Conservation (phyloP, 2,888 invertebrate genomes). For the Cantharis rufa region DNA sequence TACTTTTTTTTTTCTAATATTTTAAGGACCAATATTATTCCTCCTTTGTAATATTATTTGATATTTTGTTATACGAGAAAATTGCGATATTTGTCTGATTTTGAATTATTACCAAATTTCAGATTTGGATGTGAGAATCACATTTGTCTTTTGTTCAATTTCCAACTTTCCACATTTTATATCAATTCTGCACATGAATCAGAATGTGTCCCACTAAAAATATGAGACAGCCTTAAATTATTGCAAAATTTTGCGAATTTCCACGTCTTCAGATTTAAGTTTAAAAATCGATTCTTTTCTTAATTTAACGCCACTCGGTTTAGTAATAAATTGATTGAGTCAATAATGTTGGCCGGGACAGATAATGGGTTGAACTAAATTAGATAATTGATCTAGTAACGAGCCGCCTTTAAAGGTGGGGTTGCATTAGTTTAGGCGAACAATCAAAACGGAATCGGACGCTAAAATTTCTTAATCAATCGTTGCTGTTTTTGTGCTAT, state of each 20-base stretch:
- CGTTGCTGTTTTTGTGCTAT: neutral
- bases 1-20: slow-evolving; percentile 7
- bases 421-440: neutral
- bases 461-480: neutral
- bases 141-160: slow-evolving; percentile 41
- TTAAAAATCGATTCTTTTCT: neutral
- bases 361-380: neutral
- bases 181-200: slow-evolving; percentile 47
- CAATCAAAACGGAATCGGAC: neutral
- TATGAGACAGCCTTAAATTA: slow-evolving; percentile 30
- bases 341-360: neutral
- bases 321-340: neutral
- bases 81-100: slow-evolving; percentile 1
- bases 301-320: neutral
- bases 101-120: slow-evolving; percentile 45
- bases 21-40: neutral
- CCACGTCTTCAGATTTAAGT: neutral
- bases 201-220: slow-evolving; percentile 33
- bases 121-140: slow-evolving; percentile 41
- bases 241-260: neutral
- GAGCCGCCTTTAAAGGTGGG: neutral
- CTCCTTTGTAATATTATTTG: neutral
- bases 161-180: slow-evolving; percentile 43
- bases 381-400: slow-evolving; percentile 1
- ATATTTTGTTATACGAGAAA: neutral